Conservation (phyloP, 2,888 invertebrate species). For the Drosophila macrospina region DNA sequence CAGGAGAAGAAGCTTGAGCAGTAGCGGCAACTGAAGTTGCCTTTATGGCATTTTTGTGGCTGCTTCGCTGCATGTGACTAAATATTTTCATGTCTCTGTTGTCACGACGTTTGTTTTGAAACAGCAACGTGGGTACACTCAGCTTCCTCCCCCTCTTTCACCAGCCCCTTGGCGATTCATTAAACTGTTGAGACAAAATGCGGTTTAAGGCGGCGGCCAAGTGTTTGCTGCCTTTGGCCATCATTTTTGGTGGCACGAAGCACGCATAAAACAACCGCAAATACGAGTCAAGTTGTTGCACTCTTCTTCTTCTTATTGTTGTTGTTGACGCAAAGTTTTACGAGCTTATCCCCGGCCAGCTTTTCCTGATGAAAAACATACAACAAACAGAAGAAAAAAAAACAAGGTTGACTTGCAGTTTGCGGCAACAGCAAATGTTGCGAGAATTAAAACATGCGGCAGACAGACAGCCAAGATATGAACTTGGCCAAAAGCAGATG, state of each 20-base stretch:
- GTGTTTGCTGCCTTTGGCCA: conserved; percentile 40
- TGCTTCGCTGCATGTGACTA: conserved; percentile 22
- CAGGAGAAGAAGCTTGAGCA: no score
- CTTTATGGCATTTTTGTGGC: conserved; percentile 21
- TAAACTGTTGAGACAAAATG: conserved; percentile 57
- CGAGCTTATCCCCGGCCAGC: conserved; percentile 65
- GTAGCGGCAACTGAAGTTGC: conserved; percentile 6
- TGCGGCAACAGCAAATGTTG: conserved; percentile 30
- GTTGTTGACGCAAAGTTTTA: conserved; percentile 67
- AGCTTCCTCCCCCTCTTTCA: not conserved
- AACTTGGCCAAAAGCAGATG: conserved; percentile 31
- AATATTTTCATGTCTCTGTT: conserved; percentile 56
- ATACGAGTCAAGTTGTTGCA: conserved; percentile 52
- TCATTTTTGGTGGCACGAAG: conserved; percentile 44
- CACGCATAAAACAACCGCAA: conserved; percentile 72
- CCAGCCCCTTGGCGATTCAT: conserved; percentile 46
- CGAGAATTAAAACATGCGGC: conserved; percentile 47
- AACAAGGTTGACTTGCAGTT: conserved; percentile 60
- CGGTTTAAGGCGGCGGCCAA: conserved; percentile 43
- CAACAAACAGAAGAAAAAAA: conserved; percentile 43
- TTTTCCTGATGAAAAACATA: conserved; percentile 64
- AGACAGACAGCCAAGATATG: conserved; percentile 16
- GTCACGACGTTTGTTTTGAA: conserved; percentile 55
- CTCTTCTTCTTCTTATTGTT: conserved; percentile 26
- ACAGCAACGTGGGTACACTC: conserved; percentile 16